A percentile compares a stretch with the other conserved stretches of the same genome.
Conservation (phyloP, 64 coral and sea anemone genomes). For the Porites lutea region DNA sequence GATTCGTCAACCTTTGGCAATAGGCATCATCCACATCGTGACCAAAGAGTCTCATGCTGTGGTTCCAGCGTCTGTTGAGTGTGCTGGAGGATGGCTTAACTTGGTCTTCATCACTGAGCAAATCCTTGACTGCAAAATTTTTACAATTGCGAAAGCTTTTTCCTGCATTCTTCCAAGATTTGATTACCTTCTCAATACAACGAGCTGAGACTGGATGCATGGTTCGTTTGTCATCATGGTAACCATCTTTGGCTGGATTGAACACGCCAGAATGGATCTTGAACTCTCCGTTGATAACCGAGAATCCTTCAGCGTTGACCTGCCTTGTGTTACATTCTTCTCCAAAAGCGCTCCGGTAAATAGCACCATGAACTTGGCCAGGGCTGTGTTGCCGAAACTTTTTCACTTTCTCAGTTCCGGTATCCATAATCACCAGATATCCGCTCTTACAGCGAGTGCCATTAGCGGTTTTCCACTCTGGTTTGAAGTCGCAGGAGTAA, state of each 20-base stretch:
- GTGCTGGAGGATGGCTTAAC: no score
- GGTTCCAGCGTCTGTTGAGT: no score
- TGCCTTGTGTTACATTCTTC: constrained; percentile 20
- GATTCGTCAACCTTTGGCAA: no score
- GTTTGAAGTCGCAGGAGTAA: no score
- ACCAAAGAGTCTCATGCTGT: no score
- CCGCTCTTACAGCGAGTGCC: no score
- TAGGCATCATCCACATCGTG: no score
- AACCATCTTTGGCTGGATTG: background rate
- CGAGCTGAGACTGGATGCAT: background rate
- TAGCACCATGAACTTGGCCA: constrained; percentile 26
- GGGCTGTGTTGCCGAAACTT: background rate
- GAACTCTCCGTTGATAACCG: background rate
- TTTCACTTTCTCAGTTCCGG: background rate
- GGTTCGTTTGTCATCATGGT: constrained; percentile 33
- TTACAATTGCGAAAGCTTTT: background rate
- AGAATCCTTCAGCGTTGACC: constrained; percentile 36
- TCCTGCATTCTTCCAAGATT: background rate
- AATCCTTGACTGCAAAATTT: background rate
- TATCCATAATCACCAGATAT: background rate
- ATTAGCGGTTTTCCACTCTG: no score
- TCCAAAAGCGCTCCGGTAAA: constrained; percentile 51
- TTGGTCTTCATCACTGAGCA: background rate
- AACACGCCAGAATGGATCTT: background rate
- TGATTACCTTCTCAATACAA: background rate